Evolutionary conservation across 2,888 invertebrate species (phyloP).

Genomic region (Plebejus argus): DNA sequence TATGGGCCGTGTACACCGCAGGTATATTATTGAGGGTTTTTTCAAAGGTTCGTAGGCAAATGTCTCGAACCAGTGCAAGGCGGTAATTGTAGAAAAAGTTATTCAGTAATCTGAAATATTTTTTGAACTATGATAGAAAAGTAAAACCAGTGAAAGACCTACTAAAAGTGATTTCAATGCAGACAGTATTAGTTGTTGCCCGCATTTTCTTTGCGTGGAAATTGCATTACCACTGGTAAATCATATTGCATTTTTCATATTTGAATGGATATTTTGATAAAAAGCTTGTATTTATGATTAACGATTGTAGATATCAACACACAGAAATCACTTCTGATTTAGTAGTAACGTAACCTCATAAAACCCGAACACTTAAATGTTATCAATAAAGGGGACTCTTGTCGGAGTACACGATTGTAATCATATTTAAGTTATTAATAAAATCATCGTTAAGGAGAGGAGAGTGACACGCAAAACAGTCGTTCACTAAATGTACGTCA

Average conservation of each 20-base stretch:
- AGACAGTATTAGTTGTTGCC: too few relatives aligned
- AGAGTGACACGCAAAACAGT: constrained; percentile 69
- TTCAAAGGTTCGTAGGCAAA: background rate
- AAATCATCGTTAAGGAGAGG: constrained; percentile 29
- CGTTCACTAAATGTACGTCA: constrained; percentile 70
- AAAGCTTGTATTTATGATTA: too few relatives aligned
- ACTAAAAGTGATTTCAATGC: too few relatives aligned
- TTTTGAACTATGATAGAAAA: too few relatives aligned
- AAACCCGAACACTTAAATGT: constrained; percentile 32
- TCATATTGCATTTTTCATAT: too few relatives aligned
- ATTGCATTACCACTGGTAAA: too few relatives aligned
- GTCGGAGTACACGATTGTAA: constrained; percentile 38
- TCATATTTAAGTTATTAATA: constrained; percentile 31
- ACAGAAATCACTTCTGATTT: background rate
- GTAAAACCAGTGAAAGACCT: too few relatives aligned
- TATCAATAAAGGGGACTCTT: constrained; percentile 34
- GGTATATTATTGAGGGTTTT: background rate
- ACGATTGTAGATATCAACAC: too few relatives aligned
- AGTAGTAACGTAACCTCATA: background rate
- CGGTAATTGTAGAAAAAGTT: too few relatives aligned
- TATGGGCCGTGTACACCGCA: constrained; percentile 48
- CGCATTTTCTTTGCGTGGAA: too few relatives aligned
- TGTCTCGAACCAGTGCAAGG: background rate
- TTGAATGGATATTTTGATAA: too few relatives aligned
- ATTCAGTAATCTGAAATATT: too few relatives aligned